phyloP scores from a whole-genome alignment of 37 sponge, comb jelly and placozoan species.

The Axinella damicornis region DNA sequence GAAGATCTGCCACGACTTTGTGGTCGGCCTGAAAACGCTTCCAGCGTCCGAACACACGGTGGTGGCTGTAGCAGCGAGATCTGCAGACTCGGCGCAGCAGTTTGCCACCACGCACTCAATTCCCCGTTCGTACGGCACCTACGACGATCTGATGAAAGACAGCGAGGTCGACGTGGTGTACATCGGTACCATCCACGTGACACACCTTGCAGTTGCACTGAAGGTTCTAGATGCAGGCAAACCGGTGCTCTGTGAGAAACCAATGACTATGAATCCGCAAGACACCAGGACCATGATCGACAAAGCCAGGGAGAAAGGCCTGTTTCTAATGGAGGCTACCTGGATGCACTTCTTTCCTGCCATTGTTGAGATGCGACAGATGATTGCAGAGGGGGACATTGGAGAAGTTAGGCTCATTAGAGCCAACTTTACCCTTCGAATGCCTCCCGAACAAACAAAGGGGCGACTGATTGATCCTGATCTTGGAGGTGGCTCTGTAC shows the following conservation, averaged over 20 bases:
- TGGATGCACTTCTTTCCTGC: slow-evolving; percentile 90
- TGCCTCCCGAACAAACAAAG: neutral
- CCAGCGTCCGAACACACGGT: slow-evolving; percentile 76
- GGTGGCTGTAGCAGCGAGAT: slow-evolving; percentile 76
- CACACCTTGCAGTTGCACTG: slow-evolving; percentile 43
- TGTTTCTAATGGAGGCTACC: slow-evolving; percentile 83
- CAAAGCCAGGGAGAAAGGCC: slow-evolving; percentile 55
- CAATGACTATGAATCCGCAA: slow-evolving; percentile 58
- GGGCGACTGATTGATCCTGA: slow-evolving; percentile 50
- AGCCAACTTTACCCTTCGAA: slow-evolving; percentile 49
- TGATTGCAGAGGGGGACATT: slow-evolving; percentile 60
- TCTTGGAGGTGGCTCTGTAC: slow-evolving; percentile 74
- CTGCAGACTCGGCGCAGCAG: slow-evolving; percentile 53
- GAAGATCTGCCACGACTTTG: slow-evolving; percentile 83
- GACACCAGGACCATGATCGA: slow-evolving; percentile 58
- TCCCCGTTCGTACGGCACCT: slow-evolving; percentile 70
- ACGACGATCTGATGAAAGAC: slow-evolving; percentile 67
- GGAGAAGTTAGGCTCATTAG: slow-evolving; percentile 72
- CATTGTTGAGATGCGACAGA: slow-evolving; percentile 36
- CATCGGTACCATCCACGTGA: slow-evolving; percentile 72
- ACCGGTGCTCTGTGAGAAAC: slow-evolving; percentile 84
- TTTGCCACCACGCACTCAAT: slow-evolving; percentile 72
- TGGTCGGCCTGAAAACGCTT: slow-evolving; percentile 65
- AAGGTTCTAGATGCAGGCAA: slow-evolving; percentile 59
- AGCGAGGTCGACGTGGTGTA: slow-evolving; percentile 72